Conservation (phyloP, 2,888 invertebrate genomes). For the Caenorhabditis becei region DNA sequence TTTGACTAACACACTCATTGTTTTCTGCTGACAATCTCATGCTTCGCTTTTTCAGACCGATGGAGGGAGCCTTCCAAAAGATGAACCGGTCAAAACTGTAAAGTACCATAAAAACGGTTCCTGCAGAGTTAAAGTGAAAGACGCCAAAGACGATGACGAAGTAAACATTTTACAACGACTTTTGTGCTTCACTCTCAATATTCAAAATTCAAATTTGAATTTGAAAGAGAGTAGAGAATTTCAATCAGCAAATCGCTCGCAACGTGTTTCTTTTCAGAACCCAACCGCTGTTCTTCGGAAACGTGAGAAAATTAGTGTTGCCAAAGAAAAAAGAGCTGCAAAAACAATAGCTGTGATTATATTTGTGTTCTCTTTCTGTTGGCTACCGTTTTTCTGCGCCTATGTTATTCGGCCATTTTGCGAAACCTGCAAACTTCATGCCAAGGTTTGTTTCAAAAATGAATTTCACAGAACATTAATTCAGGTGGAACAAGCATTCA, state of each 20-base stretch:
- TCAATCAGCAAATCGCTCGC: conserved; percentile 3
- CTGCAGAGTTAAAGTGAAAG: conserved; percentile 56
- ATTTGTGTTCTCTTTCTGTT: conserved; percentile 82
- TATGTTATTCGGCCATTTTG: conserved; percentile 82
- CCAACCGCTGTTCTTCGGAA: conserved; percentile 78
- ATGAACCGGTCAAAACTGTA: conserved; percentile 69
- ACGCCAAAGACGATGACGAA: conserved; percentile 60
- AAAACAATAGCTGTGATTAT: conserved; percentile 82
- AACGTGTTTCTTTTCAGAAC: conserved; percentile 64
- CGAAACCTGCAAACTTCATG: conserved; percentile 79
- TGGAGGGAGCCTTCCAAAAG: conserved; percentile 60
- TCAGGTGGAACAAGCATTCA: conserved; percentile 80
- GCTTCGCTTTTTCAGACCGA: conserved; percentile 63
- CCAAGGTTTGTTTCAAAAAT: conserved; percentile 72
- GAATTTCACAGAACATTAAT: background rate
- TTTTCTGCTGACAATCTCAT: no score
- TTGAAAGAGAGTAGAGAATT: conserved; percentile 6
- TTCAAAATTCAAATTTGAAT: background rate
- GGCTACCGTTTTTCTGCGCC: conserved; percentile 82
- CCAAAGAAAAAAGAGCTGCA: conserved; percentile 82
- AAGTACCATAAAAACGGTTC: conserved; percentile 68
- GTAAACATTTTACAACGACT: conserved; percentile 10
- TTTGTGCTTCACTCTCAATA: no score
- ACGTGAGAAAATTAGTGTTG: conserved; percentile 81
- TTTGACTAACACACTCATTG: background rate